A percentile compares a stretch with the other conserved stretches of the same genome.
Evolutionary conservation across 1,140 invertebrate genomes (phyloP).

Genomic region (Trichonephila clavipes): DNA sequence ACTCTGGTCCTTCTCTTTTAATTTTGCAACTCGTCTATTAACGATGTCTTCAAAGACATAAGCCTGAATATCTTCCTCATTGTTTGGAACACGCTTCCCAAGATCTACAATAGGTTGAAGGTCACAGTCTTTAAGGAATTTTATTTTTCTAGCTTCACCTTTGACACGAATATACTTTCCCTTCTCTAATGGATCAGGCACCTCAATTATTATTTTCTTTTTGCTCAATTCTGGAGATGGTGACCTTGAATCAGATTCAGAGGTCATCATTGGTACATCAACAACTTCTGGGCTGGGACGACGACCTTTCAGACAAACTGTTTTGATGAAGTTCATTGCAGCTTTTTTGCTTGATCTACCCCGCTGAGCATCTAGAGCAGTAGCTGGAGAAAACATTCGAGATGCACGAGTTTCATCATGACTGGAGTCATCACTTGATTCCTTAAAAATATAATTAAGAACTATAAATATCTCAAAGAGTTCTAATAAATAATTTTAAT

Average conservation of each 20-base stretch:
- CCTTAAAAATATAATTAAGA: constrained; percentile 18
- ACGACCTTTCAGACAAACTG: constrained; percentile 49
- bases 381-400: constrained; percentile 65
- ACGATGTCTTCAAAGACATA: constrained; percentile 59
- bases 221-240: constrained; percentile 36
- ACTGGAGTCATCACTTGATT: constrained; percentile 71
- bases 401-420: constrained; percentile 46
- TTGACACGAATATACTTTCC: constrained; percentile 59
- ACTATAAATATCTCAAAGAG: neutral
- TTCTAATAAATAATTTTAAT: too few species aligned
- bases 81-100: constrained; percentile 37
- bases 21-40: neutral
- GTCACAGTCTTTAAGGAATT: constrained; percentile 60
- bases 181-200: constrained; percentile 57
- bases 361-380: constrained; percentile 49
- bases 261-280: neutral
- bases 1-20: constrained; percentile 19
- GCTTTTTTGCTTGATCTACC: constrained; percentile 69
- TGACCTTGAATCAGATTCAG: constrained; percentile 50
- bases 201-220: constrained; percentile 35
- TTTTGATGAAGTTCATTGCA: constrained; percentile 73
- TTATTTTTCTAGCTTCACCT: constrained; percentile 53
- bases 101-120: constrained; percentile 61
- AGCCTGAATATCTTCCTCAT: constrained; percentile 54
- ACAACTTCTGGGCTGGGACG: constrained; percentile 28